Evolutionary conservation across 2,888 invertebrate genomes (phyloP).

Genomic region (Carpatolechia fugitivella): DNA sequence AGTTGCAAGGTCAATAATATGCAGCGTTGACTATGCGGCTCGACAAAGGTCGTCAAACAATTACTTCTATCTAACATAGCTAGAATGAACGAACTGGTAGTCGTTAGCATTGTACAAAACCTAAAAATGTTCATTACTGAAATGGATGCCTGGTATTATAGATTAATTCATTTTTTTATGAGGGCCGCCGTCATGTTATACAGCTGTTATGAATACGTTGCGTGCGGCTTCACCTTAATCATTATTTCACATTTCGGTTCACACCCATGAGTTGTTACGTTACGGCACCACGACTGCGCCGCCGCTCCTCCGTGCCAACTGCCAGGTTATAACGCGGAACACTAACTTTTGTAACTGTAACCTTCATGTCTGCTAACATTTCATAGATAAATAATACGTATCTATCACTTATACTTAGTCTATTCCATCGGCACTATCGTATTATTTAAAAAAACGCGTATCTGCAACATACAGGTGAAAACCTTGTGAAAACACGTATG

Average conservation of each 20-base stretch:
- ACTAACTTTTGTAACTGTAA: background rate
- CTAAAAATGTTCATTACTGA: conserved; percentile 21
- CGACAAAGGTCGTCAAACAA: background rate
- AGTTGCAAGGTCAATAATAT: conserved; percentile 1
- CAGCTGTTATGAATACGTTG: conserved; percentile 30
- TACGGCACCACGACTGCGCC: background rate
- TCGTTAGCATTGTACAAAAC: background rate
- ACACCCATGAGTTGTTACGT: conserved; percentile 17
- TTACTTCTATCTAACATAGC: no score
- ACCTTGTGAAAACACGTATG: no score
- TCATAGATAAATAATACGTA: no score
- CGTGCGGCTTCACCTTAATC: conserved; percentile 30
- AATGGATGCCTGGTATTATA: conserved; percentile 12
- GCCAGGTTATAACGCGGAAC: conserved; percentile 13
- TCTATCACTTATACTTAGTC: no score
- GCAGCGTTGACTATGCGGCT: background rate
- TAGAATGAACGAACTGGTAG: background rate
- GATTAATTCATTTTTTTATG: no score
- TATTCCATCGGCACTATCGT: no score
- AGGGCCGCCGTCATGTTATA: background rate
- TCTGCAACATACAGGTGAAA: no score
- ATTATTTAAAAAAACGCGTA: no score
- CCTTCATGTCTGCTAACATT: background rate
- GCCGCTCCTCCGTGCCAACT: background rate
- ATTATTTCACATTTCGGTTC: conserved; percentile 29